Evolutionary conservation across 2,888 invertebrate species (phyloP), one percentile per base, ranked within the genome.

Genomic region (Lamellibrachia satsuma): DNA sequence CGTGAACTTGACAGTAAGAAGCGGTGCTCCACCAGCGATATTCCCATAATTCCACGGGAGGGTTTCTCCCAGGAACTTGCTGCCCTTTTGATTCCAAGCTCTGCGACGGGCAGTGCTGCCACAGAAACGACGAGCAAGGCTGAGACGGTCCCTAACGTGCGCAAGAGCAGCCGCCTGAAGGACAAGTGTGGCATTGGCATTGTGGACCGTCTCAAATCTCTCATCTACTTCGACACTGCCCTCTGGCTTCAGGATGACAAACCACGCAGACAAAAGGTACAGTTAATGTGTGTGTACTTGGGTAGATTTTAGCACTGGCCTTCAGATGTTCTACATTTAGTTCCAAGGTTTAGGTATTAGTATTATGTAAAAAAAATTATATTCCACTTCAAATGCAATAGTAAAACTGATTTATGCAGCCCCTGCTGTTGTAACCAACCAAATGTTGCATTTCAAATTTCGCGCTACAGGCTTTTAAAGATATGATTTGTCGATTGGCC

Each of bases 201-300:
- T 75, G 75, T 75, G 75, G 75, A 75, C 75, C 75, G 75, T 15
- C 75, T 75, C 15, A 15, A n/a, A 15, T 75, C 75, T 22, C 75
- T 75, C 22, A 75, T 75, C 75, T 75, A 75, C 22, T 75, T 75
- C 22, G 75, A 75, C 22, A 75, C 75, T 15, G 75, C 75, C 75
- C n/a, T 75, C 75, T 75, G 75, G 75, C 75, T 75, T 75, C 75
- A 75, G 75, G 75, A 75, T 15, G 75, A 75, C 22, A 75, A 75
- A 22, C 75, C 75, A 22, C 75, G 75, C 75, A 75, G n/a, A 15
- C 60, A 60, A n/a, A 75, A 75, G 75, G 75, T 75, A 55, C 55
- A 75, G 4, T 2, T 75, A 75, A 6, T 22, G 15, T 75, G 11
- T 75, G 11, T 1, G 22, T 22, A 6, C 6, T 6, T 6, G 22